Percentiles rank a stretch among this genome's conserved stretches.
Conservation (phyloP, 2,797 vertebrate species). For the Acanthurus leucopareius region DNA sequence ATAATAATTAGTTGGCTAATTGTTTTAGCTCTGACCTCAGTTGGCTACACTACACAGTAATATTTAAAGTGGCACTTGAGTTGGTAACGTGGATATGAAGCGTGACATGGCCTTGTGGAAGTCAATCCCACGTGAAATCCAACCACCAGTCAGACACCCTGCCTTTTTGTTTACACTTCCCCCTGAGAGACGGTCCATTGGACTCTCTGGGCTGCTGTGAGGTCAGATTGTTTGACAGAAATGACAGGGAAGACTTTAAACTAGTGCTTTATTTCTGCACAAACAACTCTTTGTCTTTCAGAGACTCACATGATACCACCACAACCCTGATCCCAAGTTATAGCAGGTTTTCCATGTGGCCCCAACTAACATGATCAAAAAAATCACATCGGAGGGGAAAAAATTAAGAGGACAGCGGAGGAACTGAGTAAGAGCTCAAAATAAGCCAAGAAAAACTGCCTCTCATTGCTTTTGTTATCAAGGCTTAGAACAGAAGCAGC, state of each 20-base stretch:
- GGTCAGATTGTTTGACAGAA: constrained; percentile 62
- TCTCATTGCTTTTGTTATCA: constrained; percentile 56
- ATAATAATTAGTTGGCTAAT: background rate
- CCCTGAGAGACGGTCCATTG: constrained; percentile 35
- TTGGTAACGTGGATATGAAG: constrained; percentile 1
- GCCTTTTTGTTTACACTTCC: constrained; percentile 65
- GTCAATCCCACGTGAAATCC: constrained; percentile 33
- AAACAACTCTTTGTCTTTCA: constrained; percentile 76
- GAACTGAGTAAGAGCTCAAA: constrained; percentile 55
- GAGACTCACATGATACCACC: constrained; percentile 70
- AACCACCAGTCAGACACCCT: constrained; percentile 49
- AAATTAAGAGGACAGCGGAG: constrained; percentile 42
- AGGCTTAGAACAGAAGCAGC: constrained; percentile 28
- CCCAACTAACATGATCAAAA: constrained; percentile 48
- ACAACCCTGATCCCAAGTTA: constrained; percentile 61
- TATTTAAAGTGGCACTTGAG: background rate
- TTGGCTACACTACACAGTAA: background rate
- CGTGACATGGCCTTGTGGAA: constrained; percentile 23
- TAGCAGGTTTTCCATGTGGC: constrained; percentile 71
- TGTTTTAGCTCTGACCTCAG: background rate
- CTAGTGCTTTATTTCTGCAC: constrained; percentile 50
- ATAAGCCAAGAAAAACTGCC: constrained; percentile 65
- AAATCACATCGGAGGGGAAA: constrained; percentile 55
- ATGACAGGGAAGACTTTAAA: constrained; percentile 46
- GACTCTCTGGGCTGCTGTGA: constrained; percentile 54